phyloP scores from a whole-genome alignment of 2,113 vertebrate species.

The Burhinus bistriatus region DNA sequence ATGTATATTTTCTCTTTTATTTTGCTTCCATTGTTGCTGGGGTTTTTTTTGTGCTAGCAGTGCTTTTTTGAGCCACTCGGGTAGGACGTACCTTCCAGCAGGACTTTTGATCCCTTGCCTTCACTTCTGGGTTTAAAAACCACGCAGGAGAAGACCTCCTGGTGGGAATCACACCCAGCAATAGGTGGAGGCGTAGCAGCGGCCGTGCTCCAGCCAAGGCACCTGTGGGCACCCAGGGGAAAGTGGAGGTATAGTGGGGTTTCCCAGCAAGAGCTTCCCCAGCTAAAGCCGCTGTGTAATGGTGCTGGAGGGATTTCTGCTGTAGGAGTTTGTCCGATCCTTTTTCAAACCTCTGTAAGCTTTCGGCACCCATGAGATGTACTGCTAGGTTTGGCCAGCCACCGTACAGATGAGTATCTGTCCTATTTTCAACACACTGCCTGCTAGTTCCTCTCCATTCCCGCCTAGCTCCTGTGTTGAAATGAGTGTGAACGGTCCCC shows the following conservation, averaged over 20 bases:
- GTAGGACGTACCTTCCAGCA: background rate
- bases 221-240: background rate
- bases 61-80: background rate
- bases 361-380: background rate
- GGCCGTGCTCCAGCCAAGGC: rapidly evolving
- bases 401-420: background rate
- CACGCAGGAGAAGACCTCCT: background rate
- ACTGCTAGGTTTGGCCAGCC: background rate
- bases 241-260: rapidly evolving
- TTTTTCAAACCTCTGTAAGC: background rate
- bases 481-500: background rate
- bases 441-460: background rate
- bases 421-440: background rate
- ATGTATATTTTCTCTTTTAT: background rate
- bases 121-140: background rate
- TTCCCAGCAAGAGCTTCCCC: background rate
- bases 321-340: background rate
- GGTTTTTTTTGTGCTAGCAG: background rate
- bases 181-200: rapidly evolving
- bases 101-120: background rate
- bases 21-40: background rate
- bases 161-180: background rate
- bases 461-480: background rate
- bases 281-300: background rate
- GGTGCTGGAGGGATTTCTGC: background rate